phyloP scores from a whole-genome alignment of 1,140 invertebrate species.

The Drosophila lacteicornis region DNA sequence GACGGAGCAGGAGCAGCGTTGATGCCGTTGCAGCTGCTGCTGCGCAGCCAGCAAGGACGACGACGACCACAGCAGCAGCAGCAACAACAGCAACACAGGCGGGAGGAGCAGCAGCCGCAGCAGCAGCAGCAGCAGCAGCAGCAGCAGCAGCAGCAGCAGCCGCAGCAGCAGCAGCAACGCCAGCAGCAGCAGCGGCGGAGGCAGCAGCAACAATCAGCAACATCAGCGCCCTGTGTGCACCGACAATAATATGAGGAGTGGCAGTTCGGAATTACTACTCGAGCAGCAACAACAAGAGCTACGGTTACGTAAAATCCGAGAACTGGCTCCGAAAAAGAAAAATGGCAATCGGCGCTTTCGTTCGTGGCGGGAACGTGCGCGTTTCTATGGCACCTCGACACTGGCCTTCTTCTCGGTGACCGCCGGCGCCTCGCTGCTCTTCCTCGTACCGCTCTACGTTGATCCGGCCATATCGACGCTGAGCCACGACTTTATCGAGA shows the following conservation, averaged over 20 bases:
- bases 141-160: conserved; percentile 32
- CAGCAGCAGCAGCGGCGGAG: conserved; percentile 50
- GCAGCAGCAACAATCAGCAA: conserved; percentile 71
- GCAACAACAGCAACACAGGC: conserved; percentile 27
- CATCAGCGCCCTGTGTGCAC: conserved; percentile 84
- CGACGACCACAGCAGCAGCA: conserved; percentile 30
- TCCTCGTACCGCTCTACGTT: conserved; percentile 95
- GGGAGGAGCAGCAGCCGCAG: conserved; percentile 41
- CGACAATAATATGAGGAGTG: conserved; percentile 91
- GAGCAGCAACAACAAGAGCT: conserved; percentile 90
- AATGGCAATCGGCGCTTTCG: conserved; percentile 87
- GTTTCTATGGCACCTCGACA: conserved; percentile 92
- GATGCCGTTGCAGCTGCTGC: conserved; percentile 81
- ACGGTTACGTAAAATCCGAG: conserved; percentile 89
- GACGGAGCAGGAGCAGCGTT: conserved; percentile 47
- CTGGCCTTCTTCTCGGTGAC: conserved; percentile 91
- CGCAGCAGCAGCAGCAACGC: conserved; percentile 28
- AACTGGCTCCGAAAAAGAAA: conserved; percentile 87
- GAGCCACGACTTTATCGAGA: conserved; percentile 92
- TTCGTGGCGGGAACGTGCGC: conserved; percentile 90
- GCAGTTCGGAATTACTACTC: conserved; percentile 93
- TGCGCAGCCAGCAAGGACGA: conserved; percentile 67
- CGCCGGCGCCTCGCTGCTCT: conserved; percentile 92
- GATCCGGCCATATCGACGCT: conserved; percentile 95
- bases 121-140: conserved; percentile 25